Conservation (phyloP, 2,113 vertebrate genomes). For the Trachemys scripta region DNA sequence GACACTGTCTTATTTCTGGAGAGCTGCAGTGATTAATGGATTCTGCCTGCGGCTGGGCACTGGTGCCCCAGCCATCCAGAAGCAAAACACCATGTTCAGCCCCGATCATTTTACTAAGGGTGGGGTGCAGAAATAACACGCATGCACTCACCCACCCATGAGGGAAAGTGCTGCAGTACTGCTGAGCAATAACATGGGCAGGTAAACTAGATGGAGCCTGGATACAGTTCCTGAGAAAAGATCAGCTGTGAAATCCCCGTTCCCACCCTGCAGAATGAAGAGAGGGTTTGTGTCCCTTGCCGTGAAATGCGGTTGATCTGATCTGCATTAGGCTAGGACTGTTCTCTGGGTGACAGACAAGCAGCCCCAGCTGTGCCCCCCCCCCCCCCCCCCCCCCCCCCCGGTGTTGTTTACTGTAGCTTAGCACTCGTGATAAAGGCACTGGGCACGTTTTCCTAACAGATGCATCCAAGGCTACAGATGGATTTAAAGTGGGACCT, state of each 20-base stretch:
- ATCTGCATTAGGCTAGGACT: neutral
- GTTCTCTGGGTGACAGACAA: neutral
- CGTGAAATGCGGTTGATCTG: neutral
- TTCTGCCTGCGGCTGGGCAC: conserved; percentile 13
- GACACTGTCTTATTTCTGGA: conserved; percentile 9
- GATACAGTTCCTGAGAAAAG: neutral
- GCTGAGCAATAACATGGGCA: fast-evolving
- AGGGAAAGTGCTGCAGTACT: neutral
- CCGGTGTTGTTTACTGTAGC: neutral
- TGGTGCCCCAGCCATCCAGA: neutral
- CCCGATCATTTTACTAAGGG: fast-evolving
- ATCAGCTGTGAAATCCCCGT: neutral
- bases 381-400: neutral
- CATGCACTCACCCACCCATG: neutral
- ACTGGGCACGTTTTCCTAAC: neutral
- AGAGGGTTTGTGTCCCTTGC: neutral
- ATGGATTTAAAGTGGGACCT: neutral
- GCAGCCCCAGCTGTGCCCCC: neutral
- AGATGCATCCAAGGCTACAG: fast-evolving
- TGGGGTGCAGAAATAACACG: neutral
- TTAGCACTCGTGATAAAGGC: neutral
- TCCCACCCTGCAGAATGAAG: fast-evolving
- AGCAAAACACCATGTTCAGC: fast-evolving
- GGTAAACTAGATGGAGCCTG: neutral
- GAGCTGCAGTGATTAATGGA: conserved; percentile 18